phyloP scores from a whole-genome alignment of 2,113 vertebrate species.

The Hiodon alosoides region DNA sequence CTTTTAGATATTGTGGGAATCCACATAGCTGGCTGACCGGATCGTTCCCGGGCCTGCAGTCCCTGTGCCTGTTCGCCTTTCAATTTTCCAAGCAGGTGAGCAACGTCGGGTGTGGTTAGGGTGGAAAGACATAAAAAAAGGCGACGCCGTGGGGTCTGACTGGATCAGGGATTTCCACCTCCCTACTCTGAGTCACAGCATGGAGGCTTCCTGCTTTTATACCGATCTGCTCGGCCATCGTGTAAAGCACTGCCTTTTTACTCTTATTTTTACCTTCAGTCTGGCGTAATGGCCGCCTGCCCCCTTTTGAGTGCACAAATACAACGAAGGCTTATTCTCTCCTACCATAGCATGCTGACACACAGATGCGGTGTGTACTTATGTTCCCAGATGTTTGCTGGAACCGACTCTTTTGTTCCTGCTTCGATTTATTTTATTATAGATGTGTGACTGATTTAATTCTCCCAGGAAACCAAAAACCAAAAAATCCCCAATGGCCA shows the following conservation, averaged over 20 bases:
- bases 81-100: neutral
- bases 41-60: neutral
- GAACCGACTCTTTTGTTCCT: no score
- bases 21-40: neutral
- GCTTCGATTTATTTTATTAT: no score
- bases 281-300: slow-evolving; percentile 47
- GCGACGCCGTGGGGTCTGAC: slow-evolving; percentile 6
- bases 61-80: neutral
- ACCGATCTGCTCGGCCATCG: slow-evolving; percentile 40
- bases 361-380: no score
- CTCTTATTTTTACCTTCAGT: slow-evolving; percentile 31
- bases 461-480: no score
- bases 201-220: slow-evolving; percentile 34
- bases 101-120: neutral
- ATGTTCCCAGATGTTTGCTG: no score
- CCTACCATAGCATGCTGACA: no score
- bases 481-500: no score
- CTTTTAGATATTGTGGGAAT: slow-evolving; percentile 1
- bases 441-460: no score
- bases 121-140: neutral
- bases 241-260: neutral
- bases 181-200: slow-evolving; percentile 25
- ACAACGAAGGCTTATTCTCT: no score
- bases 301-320: neutral
- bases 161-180: slow-evolving; percentile 28